Base-by-base conservation (phyloP, 2,113 vertebrate genomes). In the Penelope pileata region DNA sequence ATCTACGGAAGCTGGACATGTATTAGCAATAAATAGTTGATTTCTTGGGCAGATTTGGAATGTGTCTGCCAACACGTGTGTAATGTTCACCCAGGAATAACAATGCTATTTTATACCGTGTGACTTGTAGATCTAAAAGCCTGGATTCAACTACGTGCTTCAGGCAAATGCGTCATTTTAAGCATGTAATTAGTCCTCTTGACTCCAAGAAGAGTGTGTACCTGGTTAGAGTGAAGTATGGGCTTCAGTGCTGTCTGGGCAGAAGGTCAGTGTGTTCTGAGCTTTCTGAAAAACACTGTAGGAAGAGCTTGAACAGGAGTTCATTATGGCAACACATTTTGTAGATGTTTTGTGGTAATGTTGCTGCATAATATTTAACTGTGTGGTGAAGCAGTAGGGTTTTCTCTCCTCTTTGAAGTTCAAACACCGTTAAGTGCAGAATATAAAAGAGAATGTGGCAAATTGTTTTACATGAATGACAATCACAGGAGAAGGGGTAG, bases 391-490 rank as follows among this genome's bases (percentile, higher is more conserved):
- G 80, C 4, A 12, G 23, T 42, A 7, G 83, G 75, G 90, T 88
- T 88, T 96, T 80, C 68, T 81, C 15, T 36, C 40, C 47, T 88
- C 86, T 95, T 78, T 83, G 94, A 88, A 86, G 94, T 72, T 90
- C 72, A 77, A 81, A 88, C 93, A 66, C 72, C 47, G 30, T 81
- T 80, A 67, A 81, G 27, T 32, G 43, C n/a, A 54, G 67, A 89
- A 18, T 1, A 15, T 1, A 23, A 75, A 43, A 10, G 62, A 81
- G 77, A 56, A 34, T 1, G 11, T 23, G 16, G 27, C 62, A 36
- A 62, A 58, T 27, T 16, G 21, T 73, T 91, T 80, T 3, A 91
- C 63, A 56, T 26, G 50, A 77, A 13, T 58, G 18, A 51, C 1
- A 30, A 62, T 68, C 21, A 60, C 0, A 0, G 48, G 56, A 74